Evolutionary conservation across 2,113 vertebrate species (phyloP), one percentile per base, ranked within the genome.

Genomic region (Aptenodytes forsteri): DNA sequence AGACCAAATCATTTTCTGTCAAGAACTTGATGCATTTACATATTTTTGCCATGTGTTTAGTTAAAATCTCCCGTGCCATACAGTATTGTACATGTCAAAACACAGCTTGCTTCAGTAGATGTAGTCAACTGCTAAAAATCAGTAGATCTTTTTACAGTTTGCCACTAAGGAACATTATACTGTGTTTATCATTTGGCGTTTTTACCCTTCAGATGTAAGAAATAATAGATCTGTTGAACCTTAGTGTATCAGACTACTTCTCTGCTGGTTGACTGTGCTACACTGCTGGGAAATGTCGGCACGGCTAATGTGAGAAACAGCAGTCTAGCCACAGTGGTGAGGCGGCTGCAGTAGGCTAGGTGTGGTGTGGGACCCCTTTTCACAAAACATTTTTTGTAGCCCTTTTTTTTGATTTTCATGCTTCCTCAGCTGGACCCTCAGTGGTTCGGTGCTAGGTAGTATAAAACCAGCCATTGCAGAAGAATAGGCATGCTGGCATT

Each of bases 301-400:
- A 4, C 0, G 10, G 55, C 76, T 46, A n/a, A 12, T 0, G 0
- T 2, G 5, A 54, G 26, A 52, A 86, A 71, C 73, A 79, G 42
- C 52, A 20, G 10, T 3, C 47, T 23, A 25, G 14, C 49, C 44
- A 2, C 1, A 2, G 71, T 64, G 62, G 47, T 9, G 5, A 77
- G 62, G 32, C 2, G 2, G 20, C 81, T 59, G n/a, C 29, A 38
- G 4, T 9, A 34, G 27, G 15, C 46, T 32, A 2, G 9, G 2
- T 25, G 10, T 14, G 50, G 46, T 2, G 2, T 32, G 80, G 32
- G 29, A 55, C 22, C 21, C 77, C 76, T 64, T 61, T 47, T 79
- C 75, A 26, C 23, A 67, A 79, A 67, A 61, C 13, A 10, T 16
- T 40, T 46, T 42, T 38, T 64, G 21, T 25, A 83, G 58, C 42